Base-by-base conservation (phyloP, 1,140 invertebrate species). In the Megalonaias nervosa region DNA sequence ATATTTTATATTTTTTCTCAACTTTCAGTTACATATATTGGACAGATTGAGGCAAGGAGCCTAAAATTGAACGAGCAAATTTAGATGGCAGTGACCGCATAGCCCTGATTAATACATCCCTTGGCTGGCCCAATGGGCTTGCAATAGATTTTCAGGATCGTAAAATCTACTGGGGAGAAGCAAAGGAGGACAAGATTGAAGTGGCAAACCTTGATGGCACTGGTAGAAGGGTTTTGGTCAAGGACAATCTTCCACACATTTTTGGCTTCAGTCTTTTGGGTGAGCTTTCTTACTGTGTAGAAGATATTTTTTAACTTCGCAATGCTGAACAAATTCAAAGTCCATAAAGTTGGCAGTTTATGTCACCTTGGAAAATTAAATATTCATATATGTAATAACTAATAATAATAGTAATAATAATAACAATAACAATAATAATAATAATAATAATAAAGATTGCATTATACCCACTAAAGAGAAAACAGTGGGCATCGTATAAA, bases 31-130 rank as follows among this genome's bases (percentile, higher is more conserved):
- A 84, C 93, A 92, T 99, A 56, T 99, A 99, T 92, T 99, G 98
- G 98, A 98, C 97, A 0, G 98, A 99, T 89, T 99, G 98, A 98
- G 98, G 98, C 62, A 97, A 98, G 87, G 96, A 98, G 91, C 98
- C 98, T 0, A 92, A 98, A 13, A 97, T 99, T 72, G 98, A 99
- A 91, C 92, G 97, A 76, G 95, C 98, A 13, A 97, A 97, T 48
- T 96, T 99, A 95, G 98, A 99, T 87, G 98, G 98, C 2, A 85
- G 83, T 6, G 94, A 94, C 5, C 92, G 98, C 38, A 70, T 86
- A 64, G 83, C 90, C 12, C 86, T 94, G 38, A 89, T 94, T 12
- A 89, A 91, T 68, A 86, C 89, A 15, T 91, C 92, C 48, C 85
- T 94, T 1, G 89, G 88, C 60, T 91, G 94, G 75, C 94, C 94